Evolutionary conservation across 2,797 vertebrate species (phyloP), one percentile per base, ranked within the genome.

Genomic region (Potorous gilbertii): DNA sequence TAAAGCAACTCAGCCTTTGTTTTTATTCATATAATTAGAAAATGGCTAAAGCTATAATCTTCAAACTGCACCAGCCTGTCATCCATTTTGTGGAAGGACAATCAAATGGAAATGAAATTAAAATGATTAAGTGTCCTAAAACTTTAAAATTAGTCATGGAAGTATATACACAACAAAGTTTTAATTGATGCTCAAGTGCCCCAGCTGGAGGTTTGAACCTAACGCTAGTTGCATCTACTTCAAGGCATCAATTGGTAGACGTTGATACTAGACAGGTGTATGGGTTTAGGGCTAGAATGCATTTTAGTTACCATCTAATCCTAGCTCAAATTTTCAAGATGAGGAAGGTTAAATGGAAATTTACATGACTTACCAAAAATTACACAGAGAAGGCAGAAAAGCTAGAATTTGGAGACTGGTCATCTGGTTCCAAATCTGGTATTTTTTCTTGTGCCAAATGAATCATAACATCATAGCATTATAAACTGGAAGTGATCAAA

Each of bases 11-110:
- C 92, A 92, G 46, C 5, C 24, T 94, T 93, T 91, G 66, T 95
- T 94, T 95, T 6, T 97, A 24, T 93, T 94, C 40, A 24, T 91
- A 3, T 95, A 96, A 96, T 95, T 95, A 93, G 74, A 90, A 95
- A 96, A 92, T 74, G 52, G 90, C 52, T 6, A 11, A n/a, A 92
- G 18, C 14, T 95, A 93, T 91, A 91, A 87, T 93, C 94, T 97
- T 97, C 94, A 92, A 96, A 93, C 1, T 9, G 55, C 4, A 55
- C 3, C 90, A 95, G 54, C 0, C 89, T 93, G 28, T 94, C 74
- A 95, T 93, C 10, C 54, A 90, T 74, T n/a, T 96, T 96, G 59
- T 94, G 24, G 55, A 97, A 95, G 91, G 18, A 8, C 91, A 96
- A 91, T 90, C 34, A 96, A 95, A 74, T 59, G 4, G 54, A 95